Percentiles rank a stretch among this genome's conserved stretches.
Evolutionary conservation across 2,888 invertebrate species (phyloP).

Genomic region (Caenorhabditis doughertyi): DNA sequence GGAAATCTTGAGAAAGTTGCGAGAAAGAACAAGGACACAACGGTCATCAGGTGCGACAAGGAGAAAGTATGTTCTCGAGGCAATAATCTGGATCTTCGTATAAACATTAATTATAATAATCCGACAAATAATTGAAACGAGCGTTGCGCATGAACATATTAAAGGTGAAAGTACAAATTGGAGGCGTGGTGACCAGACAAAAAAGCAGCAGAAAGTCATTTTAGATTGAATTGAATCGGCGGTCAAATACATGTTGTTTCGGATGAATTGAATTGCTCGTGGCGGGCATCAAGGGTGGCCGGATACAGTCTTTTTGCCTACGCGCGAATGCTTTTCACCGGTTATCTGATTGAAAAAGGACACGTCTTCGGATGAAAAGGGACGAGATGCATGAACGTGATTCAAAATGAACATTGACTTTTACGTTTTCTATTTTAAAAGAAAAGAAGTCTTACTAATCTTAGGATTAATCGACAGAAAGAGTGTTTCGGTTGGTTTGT

Average conservation of each 20-base stretch:
- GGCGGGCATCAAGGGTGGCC: conserved; percentile 31
- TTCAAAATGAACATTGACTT: conserved; percentile 25
- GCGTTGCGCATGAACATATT: conserved; percentile 22
- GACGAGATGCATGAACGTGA: not conserved
- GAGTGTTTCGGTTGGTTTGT: conserved; percentile 27
- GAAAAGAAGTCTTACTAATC: conserved; percentile 35
- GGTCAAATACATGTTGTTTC: conserved; percentile 34
- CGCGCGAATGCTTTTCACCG: conserved; percentile 12
- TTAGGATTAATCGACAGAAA: conserved; percentile 39
- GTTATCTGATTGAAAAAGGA: conserved; percentile 55
- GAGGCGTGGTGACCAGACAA: conserved; percentile 22
- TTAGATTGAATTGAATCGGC: conserved; percentile 4
- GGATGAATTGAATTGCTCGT: conserved; percentile 50
- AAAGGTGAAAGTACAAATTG: conserved; percentile 60
- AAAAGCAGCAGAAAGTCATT: conserved; percentile 38
- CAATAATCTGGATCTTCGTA: conserved; percentile 22
- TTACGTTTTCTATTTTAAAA: conserved; percentile 30
- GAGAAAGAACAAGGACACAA: conserved; percentile 9
- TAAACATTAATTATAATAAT: conserved; percentile 40
- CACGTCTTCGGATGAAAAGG: conserved; percentile 22
- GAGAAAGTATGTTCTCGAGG: conserved; percentile 15
- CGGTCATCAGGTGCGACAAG: conserved; percentile 5
- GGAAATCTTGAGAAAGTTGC: conserved; percentile 40
- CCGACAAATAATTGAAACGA: conserved; percentile 22
- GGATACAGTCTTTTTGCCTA: conserved; percentile 24